phyloP scores from a whole-genome alignment of 1,140 invertebrate genomes.

The Onthophagus taurus region DNA sequence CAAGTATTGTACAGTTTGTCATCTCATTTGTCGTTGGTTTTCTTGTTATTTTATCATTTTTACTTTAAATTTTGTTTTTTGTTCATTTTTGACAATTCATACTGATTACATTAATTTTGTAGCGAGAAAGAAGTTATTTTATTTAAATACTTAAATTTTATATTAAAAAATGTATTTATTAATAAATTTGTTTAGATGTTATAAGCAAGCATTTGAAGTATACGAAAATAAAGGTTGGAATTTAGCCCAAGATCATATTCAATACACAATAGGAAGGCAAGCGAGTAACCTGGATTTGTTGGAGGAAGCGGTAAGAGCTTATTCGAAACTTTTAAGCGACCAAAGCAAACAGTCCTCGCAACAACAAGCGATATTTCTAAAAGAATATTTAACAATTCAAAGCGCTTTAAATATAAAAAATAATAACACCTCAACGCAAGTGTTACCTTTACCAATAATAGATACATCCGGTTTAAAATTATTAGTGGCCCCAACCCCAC shows the following conservation, averaged over 20 bases:
- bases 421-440: slow-evolving; percentile 40
- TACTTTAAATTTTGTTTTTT: too few species aligned
- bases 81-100: too few species aligned
- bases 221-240: slow-evolving; percentile 78
- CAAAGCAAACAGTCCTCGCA: slow-evolving; percentile 62
- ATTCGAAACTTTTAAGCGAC: slow-evolving; percentile 67
- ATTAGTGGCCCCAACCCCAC: slow-evolving; percentile 46
- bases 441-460: slow-evolving; percentile 59
- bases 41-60: too few species aligned
- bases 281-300: slow-evolving; percentile 69
- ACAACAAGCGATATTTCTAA: slow-evolving; percentile 77
- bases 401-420: slow-evolving; percentile 40
- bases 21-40: too few species aligned
- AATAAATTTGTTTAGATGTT: too few species aligned
- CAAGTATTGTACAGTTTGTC: too few species aligned
- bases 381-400: slow-evolving; percentile 73
- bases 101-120: too few species aligned
- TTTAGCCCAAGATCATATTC: slow-evolving; percentile 89
- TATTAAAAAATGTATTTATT: too few species aligned
- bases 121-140: too few species aligned
- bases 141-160: too few species aligned
- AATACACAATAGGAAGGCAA: slow-evolving; percentile 85
- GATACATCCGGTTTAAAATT: slow-evolving; percentile 57
- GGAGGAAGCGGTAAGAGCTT: slow-evolving; percentile 65
- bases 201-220: slow-evolving; percentile 85